Evolutionary conservation across 2,888 invertebrate species (phyloP), one percentile per base, ranked within the genome.

Genomic region (Scaptomyza flava): DNA sequence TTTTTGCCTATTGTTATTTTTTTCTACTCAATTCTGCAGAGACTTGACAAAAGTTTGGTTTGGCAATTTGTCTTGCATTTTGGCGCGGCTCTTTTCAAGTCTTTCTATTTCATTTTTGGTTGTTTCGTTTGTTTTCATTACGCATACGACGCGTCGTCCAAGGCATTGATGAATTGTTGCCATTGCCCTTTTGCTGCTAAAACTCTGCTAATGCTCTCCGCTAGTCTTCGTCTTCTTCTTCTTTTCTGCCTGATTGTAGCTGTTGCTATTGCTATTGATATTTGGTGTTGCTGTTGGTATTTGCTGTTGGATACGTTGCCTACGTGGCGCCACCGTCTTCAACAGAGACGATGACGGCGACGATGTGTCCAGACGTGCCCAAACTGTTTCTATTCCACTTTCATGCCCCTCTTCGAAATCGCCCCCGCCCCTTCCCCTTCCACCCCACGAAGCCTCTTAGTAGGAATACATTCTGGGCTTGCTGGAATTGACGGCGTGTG

Each of bases 161-260:
- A 51, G 73, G 77, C 81, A 84, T 82, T 82, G 87, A 84, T 84
- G 82, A 82, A 84, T 87, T 84, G 87, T 81, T 80, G 75, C 75
- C 70, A 68, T 64, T 67, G 75, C 61, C 54, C 56, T 51, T 59
- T 68, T 75, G 60, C 72, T 79, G 38, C 54, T 56, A 41, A 56
- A 54, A 34, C 54, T 60, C 54, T 60, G 38, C 14, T 41, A 11
- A 47, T 53, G 42, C 36, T 51, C 9, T 17, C 14, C 38, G 42
- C 36, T 51, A n/a, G 30, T 36, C 38, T 38, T 14, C 14, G 6
- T 36, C 34, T 36, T 36, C n/a, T 12, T n/a, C 36, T n/a, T n/a
- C 36, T n/a, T 12, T 36, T 6, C 36, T 46, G n/a, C 31, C 41
- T 14, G 38, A 3, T 38, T 27, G 33, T 59, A 62, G 50, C 56